Conservation (phyloP, 1,140 invertebrate genomes). For the Gryllus bimaculatus region DNA sequence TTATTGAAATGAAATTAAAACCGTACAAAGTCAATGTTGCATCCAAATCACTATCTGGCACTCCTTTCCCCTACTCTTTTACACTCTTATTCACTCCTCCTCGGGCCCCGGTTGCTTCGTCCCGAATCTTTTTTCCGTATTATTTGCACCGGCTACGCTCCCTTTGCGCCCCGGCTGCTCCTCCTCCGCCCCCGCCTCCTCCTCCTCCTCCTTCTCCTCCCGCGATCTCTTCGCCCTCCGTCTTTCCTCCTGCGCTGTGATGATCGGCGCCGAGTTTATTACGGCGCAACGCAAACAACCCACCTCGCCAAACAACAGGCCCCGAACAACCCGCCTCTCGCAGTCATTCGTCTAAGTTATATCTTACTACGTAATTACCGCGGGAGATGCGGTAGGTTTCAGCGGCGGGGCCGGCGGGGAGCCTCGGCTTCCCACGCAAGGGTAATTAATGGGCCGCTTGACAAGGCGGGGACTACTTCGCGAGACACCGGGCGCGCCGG, state of each 20-base stretch:
- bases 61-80: too few species aligned
- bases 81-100: too few species aligned
- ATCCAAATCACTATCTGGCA: too few species aligned
- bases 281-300: not conserved
- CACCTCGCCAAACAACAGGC: not conserved
- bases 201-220: not conserved
- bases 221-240: not conserved
- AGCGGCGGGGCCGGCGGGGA: too few species aligned
- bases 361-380: not conserved
- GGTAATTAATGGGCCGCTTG: not conserved
- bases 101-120: too few species aligned
- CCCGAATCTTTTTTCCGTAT: too few species aligned
- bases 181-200: too few species aligned
- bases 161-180: too few species aligned
- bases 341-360: not conserved
- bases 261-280: not conserved
- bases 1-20: too few species aligned
- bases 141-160: too few species aligned
- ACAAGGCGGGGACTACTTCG: not conserved
- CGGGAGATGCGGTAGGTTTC: not conserved
- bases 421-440: not conserved
- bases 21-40: too few species aligned
- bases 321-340: not conserved
- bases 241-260: not conserved
- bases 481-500: not conserved